phyloP scores from a whole-genome alignment of 2,888 invertebrate species.

The Lasioglossum lativentre region DNA sequence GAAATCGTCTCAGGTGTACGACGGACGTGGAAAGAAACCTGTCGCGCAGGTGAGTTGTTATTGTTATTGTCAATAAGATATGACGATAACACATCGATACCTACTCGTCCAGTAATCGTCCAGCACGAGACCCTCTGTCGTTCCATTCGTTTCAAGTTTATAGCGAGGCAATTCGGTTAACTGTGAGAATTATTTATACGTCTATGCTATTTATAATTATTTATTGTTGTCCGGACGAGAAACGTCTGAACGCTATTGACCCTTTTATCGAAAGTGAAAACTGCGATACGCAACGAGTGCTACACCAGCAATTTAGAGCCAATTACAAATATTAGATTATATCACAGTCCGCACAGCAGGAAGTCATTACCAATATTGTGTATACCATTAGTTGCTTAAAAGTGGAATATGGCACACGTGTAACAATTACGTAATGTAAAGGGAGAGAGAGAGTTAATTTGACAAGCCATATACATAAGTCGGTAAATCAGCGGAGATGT shows the following conservation, averaged over 20 bases:
- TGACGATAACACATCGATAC: too few relatives aligned
- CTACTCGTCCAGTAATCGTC: too few relatives aligned
- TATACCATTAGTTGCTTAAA: not conserved
- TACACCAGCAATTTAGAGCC: not conserved
- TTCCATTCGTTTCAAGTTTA: too few relatives aligned
- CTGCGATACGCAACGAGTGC: not conserved
- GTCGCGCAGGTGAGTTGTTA: conserved; percentile 88
- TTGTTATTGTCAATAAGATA: too few relatives aligned
- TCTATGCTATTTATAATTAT: not conserved
- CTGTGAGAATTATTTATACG: not conserved
- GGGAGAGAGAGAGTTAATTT: conserved; percentile 16
- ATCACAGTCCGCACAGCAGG: not conserved
- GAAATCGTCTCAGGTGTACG: conserved; percentile 60
- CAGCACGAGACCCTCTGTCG: too few relatives aligned
- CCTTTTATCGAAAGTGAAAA: conserved; percentile 10
- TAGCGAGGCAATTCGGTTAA: too few relatives aligned
- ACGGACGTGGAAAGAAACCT: conserved; percentile 86
- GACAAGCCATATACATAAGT: not conserved
- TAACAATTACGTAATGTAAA: conserved; percentile 29
- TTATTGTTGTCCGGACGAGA: not conserved
- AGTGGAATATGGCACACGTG: conserved; percentile 12
- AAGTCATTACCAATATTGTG: not conserved
- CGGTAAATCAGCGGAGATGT: not conserved
- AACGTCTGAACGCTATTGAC: not conserved
- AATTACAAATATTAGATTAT: conserved; percentile 16